Evolutionary conservation across 2,797 vertebrate species (phyloP), one percentile per base, ranked within the genome.

Genomic region (Garrulus glandarius): DNA sequence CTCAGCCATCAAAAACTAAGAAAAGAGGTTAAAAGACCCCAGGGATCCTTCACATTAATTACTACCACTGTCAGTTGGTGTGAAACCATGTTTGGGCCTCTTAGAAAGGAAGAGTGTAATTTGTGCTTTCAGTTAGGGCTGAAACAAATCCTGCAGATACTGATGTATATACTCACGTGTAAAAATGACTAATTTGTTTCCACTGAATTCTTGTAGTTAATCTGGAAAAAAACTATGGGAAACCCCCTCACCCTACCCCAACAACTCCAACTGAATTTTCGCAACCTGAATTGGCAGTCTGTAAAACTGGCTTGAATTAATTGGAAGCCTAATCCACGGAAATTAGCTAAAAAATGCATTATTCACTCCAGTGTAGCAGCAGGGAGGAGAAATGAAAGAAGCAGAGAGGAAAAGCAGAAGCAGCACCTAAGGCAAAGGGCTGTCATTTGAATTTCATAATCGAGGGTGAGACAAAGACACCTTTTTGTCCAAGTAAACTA

Each of bases 21-120:
- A 91, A 97, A 96, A 43, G 94, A 97, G 87, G 95, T 89, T 96
- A 95, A 97, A 96, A 94, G 92, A 91, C 89, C 92, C 93, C 91
- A 88, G 90, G 94, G 94, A 93, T 93, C 72, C 87, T 95, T 92
- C 81, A 71, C 56, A 82, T 91, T 90, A 95, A 97, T 96, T 95
- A 93, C 90, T 84, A 76, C 78, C 84, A 89, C 88, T 93, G 86
- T 93, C 95, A 95, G 72, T 81, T 94, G 88, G 91, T 92, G 91
- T 89, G 93, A 93, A 92, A 92, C 84, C 21, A 23, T 64, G 72
- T 85, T 93, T 96, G 79, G 87, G 60, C 55, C 75, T 88, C 89
- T 94, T 78, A 87, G 69, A 84, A 92, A 91, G 72, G 70, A 91
- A 57, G n/a, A 93, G 55, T 70, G 78, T 84, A 89, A 92, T 94